Evolutionary conservation across 2,888 invertebrate genomes (phyloP).

Genomic region (Drosophila anomelani): DNA sequence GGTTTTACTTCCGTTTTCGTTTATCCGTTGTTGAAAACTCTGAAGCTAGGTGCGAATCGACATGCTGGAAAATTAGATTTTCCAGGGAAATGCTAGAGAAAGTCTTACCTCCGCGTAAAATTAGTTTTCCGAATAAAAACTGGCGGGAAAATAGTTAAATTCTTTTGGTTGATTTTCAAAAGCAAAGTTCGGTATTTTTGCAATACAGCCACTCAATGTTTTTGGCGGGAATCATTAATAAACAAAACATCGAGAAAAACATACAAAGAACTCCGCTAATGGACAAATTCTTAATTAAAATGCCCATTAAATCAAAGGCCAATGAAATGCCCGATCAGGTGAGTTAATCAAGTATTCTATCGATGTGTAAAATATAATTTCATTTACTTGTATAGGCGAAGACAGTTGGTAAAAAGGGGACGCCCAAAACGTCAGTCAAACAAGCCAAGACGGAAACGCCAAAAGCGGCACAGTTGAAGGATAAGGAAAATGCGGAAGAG

Average conservation of each 20-base stretch:
- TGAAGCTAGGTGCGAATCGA: background rate
- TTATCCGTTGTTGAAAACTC: no score
- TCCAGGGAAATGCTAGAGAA: background rate
- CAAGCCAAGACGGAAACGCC: slow-evolving; percentile 13
- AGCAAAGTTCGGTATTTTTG: background rate
- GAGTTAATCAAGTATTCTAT: background rate
- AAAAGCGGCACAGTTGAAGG: slow-evolving; percentile 14
- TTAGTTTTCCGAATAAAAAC: no score
- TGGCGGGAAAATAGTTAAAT: slow-evolving; percentile 11
- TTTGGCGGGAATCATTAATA: slow-evolving; percentile 56
- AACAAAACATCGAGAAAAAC: background rate
- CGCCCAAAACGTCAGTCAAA: slow-evolving; percentile 19
- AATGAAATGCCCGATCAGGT: slow-evolving; percentile 39
- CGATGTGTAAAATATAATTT: background rate
- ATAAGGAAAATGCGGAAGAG: slow-evolving; percentile 22
- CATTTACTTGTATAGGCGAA: slow-evolving; percentile 8
- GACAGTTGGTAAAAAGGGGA: slow-evolving; percentile 23
- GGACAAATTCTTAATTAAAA: slow-evolving; percentile 65
- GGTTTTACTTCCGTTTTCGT: no score
- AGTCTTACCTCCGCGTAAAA: no score
- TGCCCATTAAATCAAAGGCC: slow-evolving; percentile 46
- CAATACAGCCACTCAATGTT: slow-evolving; percentile 4
- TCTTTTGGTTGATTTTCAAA: background rate
- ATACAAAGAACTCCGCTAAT: slow-evolving; percentile 20
- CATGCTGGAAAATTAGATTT: background rate